phyloP scores from a whole-genome alignment of 2,113 vertebrate species.

The Protomyctophum bolini region DNA sequence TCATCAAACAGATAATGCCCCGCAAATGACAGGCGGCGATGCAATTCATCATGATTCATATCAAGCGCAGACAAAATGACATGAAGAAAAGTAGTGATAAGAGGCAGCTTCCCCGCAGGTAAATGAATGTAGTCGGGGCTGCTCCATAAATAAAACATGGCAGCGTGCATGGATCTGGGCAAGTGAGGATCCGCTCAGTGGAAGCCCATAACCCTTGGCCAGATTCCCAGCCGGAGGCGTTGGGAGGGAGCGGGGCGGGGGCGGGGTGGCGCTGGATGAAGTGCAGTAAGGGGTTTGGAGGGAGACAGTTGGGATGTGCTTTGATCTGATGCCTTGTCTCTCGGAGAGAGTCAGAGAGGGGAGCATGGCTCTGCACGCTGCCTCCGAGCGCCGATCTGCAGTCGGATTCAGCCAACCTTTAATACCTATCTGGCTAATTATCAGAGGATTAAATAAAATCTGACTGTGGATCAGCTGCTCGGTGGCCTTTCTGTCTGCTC shows the following conservation, averaged over 20 bases:
- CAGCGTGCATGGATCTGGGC: conserved; percentile 54
- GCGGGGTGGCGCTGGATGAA: conserved; percentile 4
- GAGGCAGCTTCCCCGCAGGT: conserved; percentile 12
- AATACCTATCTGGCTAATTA: conserved; percentile 42
- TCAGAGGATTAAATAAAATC: conserved; percentile 45
- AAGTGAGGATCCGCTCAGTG: conserved; percentile 66
- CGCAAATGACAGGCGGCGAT: conserved; percentile 29
- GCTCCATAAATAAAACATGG: conserved; percentile 54
- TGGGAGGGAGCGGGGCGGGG: conserved; percentile 22
- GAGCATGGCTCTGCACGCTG: conserved; percentile 21
- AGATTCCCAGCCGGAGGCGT: conserved; percentile 63
- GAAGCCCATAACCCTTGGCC: conserved; percentile 56
- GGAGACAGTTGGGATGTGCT: conserved; percentile 48
- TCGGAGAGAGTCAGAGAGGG: not conserved
- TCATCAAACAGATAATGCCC: conserved; percentile 26
- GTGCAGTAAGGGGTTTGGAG: conserved; percentile 36
- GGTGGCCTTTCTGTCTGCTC: conserved; percentile 31
- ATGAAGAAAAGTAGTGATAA: conserved; percentile 33
- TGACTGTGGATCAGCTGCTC: conserved; percentile 29
- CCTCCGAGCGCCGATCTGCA: conserved; percentile 34
- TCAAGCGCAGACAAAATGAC: conserved; percentile 37
- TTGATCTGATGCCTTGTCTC: conserved; percentile 49
- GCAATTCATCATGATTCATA: conserved; percentile 45
- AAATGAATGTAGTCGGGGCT: conserved; percentile 21
- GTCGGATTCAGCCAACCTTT: conserved; percentile 46